Base-by-base conservation (phyloP, 2,888 invertebrate genomes). In the Aelia acuminata region DNA sequence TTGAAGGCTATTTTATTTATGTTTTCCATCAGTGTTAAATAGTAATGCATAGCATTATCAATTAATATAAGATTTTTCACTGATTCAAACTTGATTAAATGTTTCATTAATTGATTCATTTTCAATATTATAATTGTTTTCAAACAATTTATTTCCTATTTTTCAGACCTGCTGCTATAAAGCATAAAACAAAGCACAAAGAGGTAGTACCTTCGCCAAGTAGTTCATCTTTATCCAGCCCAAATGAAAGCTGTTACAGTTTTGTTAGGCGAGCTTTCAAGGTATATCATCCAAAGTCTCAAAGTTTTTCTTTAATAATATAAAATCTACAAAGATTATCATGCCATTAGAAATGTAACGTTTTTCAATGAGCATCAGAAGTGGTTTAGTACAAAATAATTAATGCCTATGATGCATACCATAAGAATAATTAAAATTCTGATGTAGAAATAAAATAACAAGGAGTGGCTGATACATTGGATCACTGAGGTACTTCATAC, bases 211-310 rank as follows among this genome's bases (percentile, higher is more conserved):
- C 91, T 94, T 92, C 93, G 1, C 96, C 95, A 35, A 97, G 97
- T 91, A 97, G 97, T 90, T 97, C 97, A 39, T 97, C 97, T 90
- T 94, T 97, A 57, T 97, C 97, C 86, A 97, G 97, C 20, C 98
- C 98, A 8, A 97, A 97, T 92, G 98, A 98, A 93, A 97, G 97
- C 7, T 98, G 98, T 92, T 98, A 98, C 93, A 97, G 97, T 91
- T 98, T 98, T 92, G 97, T 98, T 10, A 94, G 98, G 84, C 94
- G 97, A 91, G 98, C 98, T 20, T 94, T 98, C 86, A 96, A 95
- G 93, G 95, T 95, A 92, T 91, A 63, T 63, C 31, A 31, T 63
- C 15, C 13, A 57, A 57, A n/a, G 5, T 57, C 2, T 2, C 26
- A 53, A 43, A 43, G 10, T 57, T 57, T 57, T 57, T 2, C n/a